Evolutionary conservation across 2,888 invertebrate species (phyloP), one percentile per base, ranked within the genome.

Genomic region (Luperina nickerlii): DNA sequence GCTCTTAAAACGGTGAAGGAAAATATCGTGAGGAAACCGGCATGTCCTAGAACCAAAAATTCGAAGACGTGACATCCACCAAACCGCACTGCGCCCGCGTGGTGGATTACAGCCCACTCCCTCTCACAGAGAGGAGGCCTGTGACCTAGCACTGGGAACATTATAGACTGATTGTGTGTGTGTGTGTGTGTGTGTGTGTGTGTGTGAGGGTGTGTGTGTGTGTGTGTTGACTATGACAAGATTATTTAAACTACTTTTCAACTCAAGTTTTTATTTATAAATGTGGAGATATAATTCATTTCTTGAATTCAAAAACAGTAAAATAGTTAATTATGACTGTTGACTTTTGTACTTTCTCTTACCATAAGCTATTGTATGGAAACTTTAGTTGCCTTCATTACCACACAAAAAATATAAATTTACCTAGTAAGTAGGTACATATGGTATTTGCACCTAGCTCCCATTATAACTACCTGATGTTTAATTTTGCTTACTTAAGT

Each of bases 191-290:
- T 32, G 32, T 32, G 32, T 1, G 32, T 0, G 32, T 32, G 32
- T 32, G 32, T 32, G 32, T 32, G 32, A n/a, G n/a, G n/a, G 32
- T 1, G 32, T 0, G 32, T 32, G 32, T 32, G 32, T 32, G 32
- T 32, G 32, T 32, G 32, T 32, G 32, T 32, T 32, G 32, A 51
- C 38, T 62, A 63, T 15, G 27, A 68, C 42, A 63, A 78, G 13
- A 54, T 62, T 78, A 60, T 66, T 75, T 18, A 48, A 27, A 32
- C 42, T 57, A 45, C 38, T 76, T 69, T 68, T 63, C 7, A 45
- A 81, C 60, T 32, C 4, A 13, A 32, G 20, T 32, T 27, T 68
- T 75, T 68, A 63, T 68, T 38, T 4, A 62, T 13, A 48, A 48
- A 48, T 45, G 11, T 45, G 11, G 11, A 45, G 45, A 45, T 45